Conservation (phyloP, 2,797 vertebrate species). For the Pseudochaenichthys georgianus region DNA sequence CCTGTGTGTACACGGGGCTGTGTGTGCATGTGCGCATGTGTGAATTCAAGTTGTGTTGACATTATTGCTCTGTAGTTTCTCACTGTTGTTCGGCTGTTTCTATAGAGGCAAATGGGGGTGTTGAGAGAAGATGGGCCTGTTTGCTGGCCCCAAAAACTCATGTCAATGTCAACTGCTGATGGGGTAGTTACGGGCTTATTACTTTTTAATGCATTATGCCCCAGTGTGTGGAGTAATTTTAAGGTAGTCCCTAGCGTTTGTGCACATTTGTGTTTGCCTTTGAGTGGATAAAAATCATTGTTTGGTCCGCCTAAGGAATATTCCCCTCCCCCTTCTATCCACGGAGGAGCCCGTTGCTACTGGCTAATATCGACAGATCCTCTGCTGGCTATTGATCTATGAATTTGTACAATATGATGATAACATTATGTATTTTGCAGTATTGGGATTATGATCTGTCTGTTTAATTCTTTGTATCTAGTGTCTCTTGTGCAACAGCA, state of each 20-base stretch:
- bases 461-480: slow-evolving; percentile 34
- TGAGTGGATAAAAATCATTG: slow-evolving; percentile 67
- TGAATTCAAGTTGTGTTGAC: slow-evolving; percentile 57
- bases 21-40: slow-evolving; percentile 58
- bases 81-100: no score
- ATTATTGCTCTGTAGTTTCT: slow-evolving; percentile 35
- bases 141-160: slow-evolving; percentile 29
- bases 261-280: slow-evolving; percentile 64
- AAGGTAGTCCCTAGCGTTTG: slow-evolving; percentile 47
- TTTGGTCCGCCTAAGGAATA: slow-evolving; percentile 56
- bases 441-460: slow-evolving; percentile 46
- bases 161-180: slow-evolving; percentile 55
- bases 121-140: slow-evolving; percentile 7
- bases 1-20: slow-evolving; percentile 38
- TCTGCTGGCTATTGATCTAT: slow-evolving; percentile 78
- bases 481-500: slow-evolving; percentile 6
- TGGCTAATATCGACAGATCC: slow-evolving; percentile 73
- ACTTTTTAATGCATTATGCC: slow-evolving; percentile 44
- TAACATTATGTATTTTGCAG: slow-evolving; percentile 61
- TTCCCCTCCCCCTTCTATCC: slow-evolving; percentile 46
- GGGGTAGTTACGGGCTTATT: slow-evolving; percentile 48
- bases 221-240: slow-evolving; percentile 56
- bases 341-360: slow-evolving; percentile 50
- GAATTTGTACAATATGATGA: slow-evolving; percentile 78
- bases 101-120: no score